A percentile compares a stretch with the other conserved stretches of the same genome.
These are phyloP conservation scores for Atta cephalotes DNA, from an alignment of 1,140 invertebrate species.

Conservation along the genomic window DNA sequence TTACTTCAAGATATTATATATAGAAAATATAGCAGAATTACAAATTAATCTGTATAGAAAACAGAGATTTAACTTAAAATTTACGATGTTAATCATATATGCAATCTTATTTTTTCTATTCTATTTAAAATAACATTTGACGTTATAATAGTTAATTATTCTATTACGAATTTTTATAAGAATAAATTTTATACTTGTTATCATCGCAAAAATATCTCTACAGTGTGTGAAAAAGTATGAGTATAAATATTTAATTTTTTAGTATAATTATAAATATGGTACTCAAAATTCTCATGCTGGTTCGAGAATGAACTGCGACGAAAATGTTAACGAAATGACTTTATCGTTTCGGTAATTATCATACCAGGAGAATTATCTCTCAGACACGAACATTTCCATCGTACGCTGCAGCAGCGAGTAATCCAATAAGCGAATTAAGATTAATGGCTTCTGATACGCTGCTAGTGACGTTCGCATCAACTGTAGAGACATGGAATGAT, in stretches of 20 bases:
- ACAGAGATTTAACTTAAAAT: no score
- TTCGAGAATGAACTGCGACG: conserved; percentile 4
- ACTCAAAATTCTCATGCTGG: neutral
- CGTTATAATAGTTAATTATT: neutral
- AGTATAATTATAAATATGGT: no score
- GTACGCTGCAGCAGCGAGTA: conserved; percentile 73
- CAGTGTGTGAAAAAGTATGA: neutral
- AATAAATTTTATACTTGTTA: neutral
- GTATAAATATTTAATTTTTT: conserved; percentile 59
- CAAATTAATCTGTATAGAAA: neutral
- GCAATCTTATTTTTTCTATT: no score
- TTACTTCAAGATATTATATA: neutral
- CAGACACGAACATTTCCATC: conserved; percentile 83
- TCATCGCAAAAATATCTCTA: neutral
- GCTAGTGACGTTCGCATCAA: conserved; percentile 82
- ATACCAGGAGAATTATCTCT: conserved; percentile 83
- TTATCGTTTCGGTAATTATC: conserved; percentile 78
- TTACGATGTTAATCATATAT: no score
- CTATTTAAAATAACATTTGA: neutral
- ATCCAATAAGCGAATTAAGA: conserved; percentile 85
- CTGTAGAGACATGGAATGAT: conserved; percentile 77
- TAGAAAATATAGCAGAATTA: neutral
- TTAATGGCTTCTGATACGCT: conserved; percentile 82
- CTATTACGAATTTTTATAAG: neutral
- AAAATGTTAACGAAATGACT: conserved; percentile 50